Base-by-base conservation (phyloP, 1,140 invertebrate species). In the Euglossa dilemma region DNA sequence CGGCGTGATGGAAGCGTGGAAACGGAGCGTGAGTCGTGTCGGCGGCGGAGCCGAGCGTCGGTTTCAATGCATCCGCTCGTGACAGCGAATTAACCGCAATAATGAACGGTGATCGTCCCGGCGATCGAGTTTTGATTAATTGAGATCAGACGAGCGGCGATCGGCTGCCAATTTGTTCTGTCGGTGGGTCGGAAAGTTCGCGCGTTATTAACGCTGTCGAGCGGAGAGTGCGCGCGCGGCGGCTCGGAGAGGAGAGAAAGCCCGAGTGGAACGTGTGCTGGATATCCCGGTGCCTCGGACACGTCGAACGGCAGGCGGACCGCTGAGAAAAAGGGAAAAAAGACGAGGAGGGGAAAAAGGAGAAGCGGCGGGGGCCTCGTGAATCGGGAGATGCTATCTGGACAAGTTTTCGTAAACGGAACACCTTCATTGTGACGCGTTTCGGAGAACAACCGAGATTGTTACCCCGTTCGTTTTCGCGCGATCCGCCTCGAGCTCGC, bases 101-200 rank as follows among this genome's bases (percentile, higher is more conserved):
- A 86, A 88, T 71, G 81, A 88, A 86, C 81, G 85, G 61, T 43
- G 81, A 72, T 54, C 50, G 80, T 79, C 76, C 66, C 61, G 63
- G 71, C 85, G 86, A 85, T 76, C 85, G 83, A 76, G 78, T 85
- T 88, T 87, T 88, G 87, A 88, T 88, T 88, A 87, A 88, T 88
- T 73, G 87, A 85, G 82, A 87, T 77, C 85, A 57, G 72, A 56
- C 77, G 73, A 57, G 72, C 77, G 76, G 52, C 86, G 81, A 87
- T 87, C 79, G 85, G 72, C 59, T 72, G 77, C 72, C 85, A 84
- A 88, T 88, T 88, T 86, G 86, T 86, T 85, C 84, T 84, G 86
- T 86, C 85, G 85, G 28, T 66, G 45, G 56, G 43, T 61, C 67
- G 76, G 69, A 86, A 88, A 81, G 80, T 84, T 78, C 85, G 57